A percentile compares a stretch with the other conserved stretches of the same genome.
phyloP scores from a whole-genome alignment of 2,888 invertebrate species.

The Autographa pulchrina region DNA sequence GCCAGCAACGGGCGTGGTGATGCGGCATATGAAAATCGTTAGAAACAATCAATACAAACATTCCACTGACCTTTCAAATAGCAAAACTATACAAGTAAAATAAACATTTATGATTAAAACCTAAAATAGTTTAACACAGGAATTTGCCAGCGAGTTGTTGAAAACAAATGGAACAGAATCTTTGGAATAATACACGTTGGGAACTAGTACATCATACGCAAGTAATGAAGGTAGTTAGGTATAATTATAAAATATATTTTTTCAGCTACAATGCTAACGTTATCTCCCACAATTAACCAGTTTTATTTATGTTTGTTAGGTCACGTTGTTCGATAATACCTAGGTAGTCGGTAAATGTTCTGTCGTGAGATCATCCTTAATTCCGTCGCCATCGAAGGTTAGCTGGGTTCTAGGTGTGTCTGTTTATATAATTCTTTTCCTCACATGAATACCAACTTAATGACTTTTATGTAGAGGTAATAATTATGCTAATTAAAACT shows the following conservation, averaged over 20 bases:
- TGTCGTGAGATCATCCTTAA: slow-evolving; percentile 71
- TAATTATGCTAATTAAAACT: slow-evolving; percentile 17
- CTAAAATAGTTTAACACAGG: background rate
- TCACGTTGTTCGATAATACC: slow-evolving; percentile 41
- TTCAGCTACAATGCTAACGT: slow-evolving; percentile 9
- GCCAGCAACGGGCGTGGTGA: slow-evolving; percentile 79
- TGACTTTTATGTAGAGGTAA: slow-evolving; percentile 1
- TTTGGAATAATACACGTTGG: too few species aligned
- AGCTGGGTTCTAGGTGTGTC: slow-evolving; percentile 48
- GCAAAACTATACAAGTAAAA: slow-evolving; percentile 8
- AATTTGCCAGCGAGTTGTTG: background rate
- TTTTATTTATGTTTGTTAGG: slow-evolving; percentile 41
- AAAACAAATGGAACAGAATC: too few species aligned
- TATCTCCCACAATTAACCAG: slow-evolving; percentile 43
- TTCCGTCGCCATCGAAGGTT: slow-evolving; percentile 62
- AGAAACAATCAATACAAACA: slow-evolving; percentile 62
- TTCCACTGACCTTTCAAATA: slow-evolving; percentile 25
- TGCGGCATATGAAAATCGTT: slow-evolving; percentile 64
- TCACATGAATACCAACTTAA: slow-evolving; percentile 12
- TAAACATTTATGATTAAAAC: slow-evolving; percentile 5
- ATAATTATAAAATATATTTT: slow-evolving; percentile 14
- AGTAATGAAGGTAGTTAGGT: background rate
- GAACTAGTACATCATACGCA: background rate
- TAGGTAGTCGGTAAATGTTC: slow-evolving; percentile 49
- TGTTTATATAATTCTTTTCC: slow-evolving; percentile 36